Evolutionary conservation across 1,140 invertebrate genomes (phyloP).

Genomic region (Drosophila mayri): DNA sequence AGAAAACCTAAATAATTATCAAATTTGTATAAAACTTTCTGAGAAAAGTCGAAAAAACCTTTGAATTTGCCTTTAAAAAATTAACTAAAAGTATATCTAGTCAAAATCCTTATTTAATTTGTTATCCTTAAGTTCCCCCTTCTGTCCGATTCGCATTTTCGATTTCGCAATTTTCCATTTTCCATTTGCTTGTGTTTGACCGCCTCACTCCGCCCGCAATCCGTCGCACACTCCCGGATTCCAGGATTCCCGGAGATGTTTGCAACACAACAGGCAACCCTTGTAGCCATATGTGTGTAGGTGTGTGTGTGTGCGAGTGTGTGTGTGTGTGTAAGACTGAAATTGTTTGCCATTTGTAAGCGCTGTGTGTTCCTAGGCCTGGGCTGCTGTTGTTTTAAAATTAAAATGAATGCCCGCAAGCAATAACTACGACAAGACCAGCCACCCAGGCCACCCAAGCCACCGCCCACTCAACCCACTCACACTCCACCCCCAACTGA

Average conservation of each 20-base stretch:
- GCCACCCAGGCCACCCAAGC: constrained; percentile 9
- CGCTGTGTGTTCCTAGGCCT: constrained; percentile 76
- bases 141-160: constrained; percentile 8
- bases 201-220: constrained; percentile 31
- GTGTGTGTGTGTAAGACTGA: constrained; percentile 43
- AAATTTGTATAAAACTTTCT: background rate
- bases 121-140: background rate
- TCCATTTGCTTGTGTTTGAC: constrained; percentile 53
- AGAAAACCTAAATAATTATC: background rate
- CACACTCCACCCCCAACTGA: constrained; percentile 13
- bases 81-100: background rate
- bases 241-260: constrained; percentile 38
- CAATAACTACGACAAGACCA: constrained; percentile 81
- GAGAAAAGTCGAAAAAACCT: background rate
- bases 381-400: constrained; percentile 80
- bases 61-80: background rate
- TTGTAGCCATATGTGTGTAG: constrained; percentile 45
- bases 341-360: constrained; percentile 83
- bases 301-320: background rate
- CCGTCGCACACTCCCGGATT: background rate
- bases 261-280: constrained; percentile 63
- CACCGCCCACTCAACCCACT: constrained; percentile 23
- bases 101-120: background rate
- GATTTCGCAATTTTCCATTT: constrained; percentile 12
- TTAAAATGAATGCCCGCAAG: constrained; percentile 84